These are phyloP conservation scores for Conchocele bisecta DNA, from an alignment of 2,888 invertebrate species.

Conservation along the genomic window DNA sequence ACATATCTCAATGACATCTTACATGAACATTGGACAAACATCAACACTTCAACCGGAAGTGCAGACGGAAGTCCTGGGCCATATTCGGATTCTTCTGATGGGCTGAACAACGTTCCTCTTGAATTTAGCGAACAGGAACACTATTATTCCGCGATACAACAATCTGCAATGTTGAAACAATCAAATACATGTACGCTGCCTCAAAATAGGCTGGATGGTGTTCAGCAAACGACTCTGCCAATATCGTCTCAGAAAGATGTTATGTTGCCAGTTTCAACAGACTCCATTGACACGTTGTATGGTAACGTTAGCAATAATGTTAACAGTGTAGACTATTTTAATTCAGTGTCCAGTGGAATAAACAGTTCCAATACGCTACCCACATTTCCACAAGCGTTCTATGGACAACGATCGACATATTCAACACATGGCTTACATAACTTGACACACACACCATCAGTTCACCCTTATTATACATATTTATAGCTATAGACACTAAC, in stretches of 20 bases:
- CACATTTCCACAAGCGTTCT: slow-evolving; percentile 65
- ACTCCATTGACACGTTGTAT: too few species aligned
- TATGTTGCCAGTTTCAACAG: too few species aligned
- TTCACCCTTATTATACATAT: slow-evolving; percentile 59
- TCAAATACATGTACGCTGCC: too few species aligned
- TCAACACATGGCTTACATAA: slow-evolving; percentile 12
- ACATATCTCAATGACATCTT: slow-evolving; percentile 71
- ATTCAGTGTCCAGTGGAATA: neutral
- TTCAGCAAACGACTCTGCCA: too few species aligned
- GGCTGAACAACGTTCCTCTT: slow-evolving; percentile 44
- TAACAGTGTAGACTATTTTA: too few species aligned
- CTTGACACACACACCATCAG: neutral
- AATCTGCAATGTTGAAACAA: too few species aligned
- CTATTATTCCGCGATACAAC: too few species aligned
- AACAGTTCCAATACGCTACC: slow-evolving; percentile 38
- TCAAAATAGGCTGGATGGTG: too few species aligned
- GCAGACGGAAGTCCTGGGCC: slow-evolving; percentile 63
- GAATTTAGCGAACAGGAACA: too few species aligned
- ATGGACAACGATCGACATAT: slow-evolving; percentile 11
- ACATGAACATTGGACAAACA: slow-evolving; percentile 61
- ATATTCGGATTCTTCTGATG: slow-evolving; percentile 65
- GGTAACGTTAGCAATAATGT: too few species aligned
- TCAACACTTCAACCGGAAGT: slow-evolving; percentile 40
- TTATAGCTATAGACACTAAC: slow-evolving; percentile 39
- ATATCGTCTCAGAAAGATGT: too few species aligned